Base-by-base conservation (phyloP, 2,797 vertebrate species). In the Arnoldichthys spilopterus region DNA sequence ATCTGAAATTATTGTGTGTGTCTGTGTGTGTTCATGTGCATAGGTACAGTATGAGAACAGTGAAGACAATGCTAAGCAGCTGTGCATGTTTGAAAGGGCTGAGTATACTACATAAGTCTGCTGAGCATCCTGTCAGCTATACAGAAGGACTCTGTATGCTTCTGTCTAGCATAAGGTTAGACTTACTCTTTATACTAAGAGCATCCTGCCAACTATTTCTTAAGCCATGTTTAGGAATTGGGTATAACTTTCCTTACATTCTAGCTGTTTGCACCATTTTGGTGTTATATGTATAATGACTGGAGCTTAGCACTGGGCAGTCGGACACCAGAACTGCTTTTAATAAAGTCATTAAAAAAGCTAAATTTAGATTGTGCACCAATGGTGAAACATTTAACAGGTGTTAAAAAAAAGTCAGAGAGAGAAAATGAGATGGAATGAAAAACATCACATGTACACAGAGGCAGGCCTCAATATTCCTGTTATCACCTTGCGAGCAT, bases 41-140 rank as follows among this genome's bases (percentile, higher is more conserved):
- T 85, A 98, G 97, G 80, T 88, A 83, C 37, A 86, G 83, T 66
- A 76, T 69, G 4, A 73, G 34, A 16, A 67, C 89, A 49, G 91
- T 93, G 73, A 91, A 93, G 1, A 95, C 96, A 86, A 92, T 97
- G 94, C 88, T 98, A 85, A 96, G 97, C 82, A 87, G 13, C 0
- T 79, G 87, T 1, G 77, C 92, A 3, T 94, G 93, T 87, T 80
- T 95, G 69, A 93, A 92, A 84, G 96, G 95, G 61, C 86, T 92
- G 74, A 95, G 89, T 84, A 90, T 95, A 85, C 84, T 94, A 81
- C 92, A 93, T 11, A 88, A 91, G 69, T 87, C 92, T 83, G 87
- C 80, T 61, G 95, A 95, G 54, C 85, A 92, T 78, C 91, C 91
- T 63, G 81, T 87, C 28, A 16, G 88, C 58, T 92, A 93, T 72